phyloP scores from a whole-genome alignment of 1,140 invertebrate genomes.

The Microvelia longipes region DNA sequence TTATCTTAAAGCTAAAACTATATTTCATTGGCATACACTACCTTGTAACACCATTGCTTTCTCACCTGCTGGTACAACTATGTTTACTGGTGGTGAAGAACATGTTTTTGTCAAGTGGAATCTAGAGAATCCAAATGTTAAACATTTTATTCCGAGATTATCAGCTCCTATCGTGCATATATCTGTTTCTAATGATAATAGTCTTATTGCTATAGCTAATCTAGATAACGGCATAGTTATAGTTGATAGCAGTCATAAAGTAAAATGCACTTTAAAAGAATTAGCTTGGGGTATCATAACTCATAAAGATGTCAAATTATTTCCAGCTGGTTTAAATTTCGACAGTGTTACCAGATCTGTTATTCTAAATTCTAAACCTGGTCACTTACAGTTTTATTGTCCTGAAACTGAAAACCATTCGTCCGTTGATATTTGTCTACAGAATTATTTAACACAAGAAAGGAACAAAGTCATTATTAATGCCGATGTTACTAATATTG shows the following conservation, averaged over 20 bases:
- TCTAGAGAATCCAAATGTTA: constrained; percentile 35
- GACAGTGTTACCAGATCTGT: constrained; percentile 50
- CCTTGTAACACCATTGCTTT: constrained; percentile 52
- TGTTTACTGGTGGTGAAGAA: constrained; percentile 65
- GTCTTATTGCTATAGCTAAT: constrained; percentile 46
- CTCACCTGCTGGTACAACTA: constrained; percentile 41
- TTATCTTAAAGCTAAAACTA: constrained; percentile 31
- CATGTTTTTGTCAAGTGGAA: constrained; percentile 67
- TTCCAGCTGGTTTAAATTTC: constrained; percentile 45
- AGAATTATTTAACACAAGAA: constrained; percentile 54
- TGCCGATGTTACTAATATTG: constrained; percentile 49
- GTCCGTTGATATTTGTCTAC: constrained; percentile 43
- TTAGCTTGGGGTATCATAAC: constrained; percentile 40
- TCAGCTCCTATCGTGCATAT: constrained; percentile 51
- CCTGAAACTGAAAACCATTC: constrained; percentile 42
- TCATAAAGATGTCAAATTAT: constrained; percentile 32
- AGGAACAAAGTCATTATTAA: constrained; percentile 40
- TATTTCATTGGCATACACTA: constrained; percentile 67
- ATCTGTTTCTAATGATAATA: constrained; percentile 45
- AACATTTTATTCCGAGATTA: constrained; percentile 54
- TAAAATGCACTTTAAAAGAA: constrained; percentile 47
- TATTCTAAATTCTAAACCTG: constrained; percentile 58
- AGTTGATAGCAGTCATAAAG: constrained; percentile 23
- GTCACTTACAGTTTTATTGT: constrained; percentile 67
- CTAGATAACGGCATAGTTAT: constrained; percentile 47